Percentiles rank a stretch among this genome's conserved stretches.
These are phyloP conservation scores for Otocyon megalotis DNA, from an alignment of 2,113 vertebrate genomes.

Conservation along the genomic window DNA sequence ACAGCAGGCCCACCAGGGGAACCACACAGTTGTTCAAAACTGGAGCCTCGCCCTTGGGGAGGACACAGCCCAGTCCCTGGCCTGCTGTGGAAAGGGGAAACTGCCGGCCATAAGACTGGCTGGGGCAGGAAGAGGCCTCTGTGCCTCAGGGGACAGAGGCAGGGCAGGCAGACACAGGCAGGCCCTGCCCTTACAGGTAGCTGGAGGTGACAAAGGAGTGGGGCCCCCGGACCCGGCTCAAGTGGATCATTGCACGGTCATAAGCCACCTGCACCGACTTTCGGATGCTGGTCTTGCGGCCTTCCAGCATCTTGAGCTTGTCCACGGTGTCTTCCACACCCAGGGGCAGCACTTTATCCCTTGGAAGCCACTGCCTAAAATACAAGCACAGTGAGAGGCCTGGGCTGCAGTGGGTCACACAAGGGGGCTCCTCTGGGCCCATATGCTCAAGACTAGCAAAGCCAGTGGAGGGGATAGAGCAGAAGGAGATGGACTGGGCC, in stretches of 20 bases:
- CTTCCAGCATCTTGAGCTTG: constrained; percentile 98
- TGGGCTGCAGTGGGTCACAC: not conserved
- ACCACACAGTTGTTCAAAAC: constrained; percentile 57
- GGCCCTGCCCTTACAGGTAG: constrained; percentile 89
- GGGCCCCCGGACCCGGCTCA: constrained; percentile 94
- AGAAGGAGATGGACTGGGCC: not conserved
- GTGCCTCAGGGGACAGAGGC: not conserved
- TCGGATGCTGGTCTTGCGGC: constrained; percentile 97
- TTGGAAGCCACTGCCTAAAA: constrained; percentile 97
- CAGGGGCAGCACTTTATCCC: constrained; percentile 94
- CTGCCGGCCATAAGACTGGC: not conserved
- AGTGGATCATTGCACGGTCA: constrained; percentile 96
- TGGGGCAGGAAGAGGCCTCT: not conserved
- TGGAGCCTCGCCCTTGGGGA: not conserved
- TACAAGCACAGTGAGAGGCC: not conserved
- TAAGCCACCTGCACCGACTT: constrained; percentile 99
- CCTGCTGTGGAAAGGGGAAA: constrained; percentile 52
- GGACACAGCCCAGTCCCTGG: constrained; percentile 52
- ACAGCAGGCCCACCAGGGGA: constrained; percentile 60
- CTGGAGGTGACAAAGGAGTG: constrained; percentile 92
- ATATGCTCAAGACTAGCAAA: not conserved
- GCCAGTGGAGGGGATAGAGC: not conserved
- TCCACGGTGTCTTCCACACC: constrained; percentile 96
- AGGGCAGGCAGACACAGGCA: constrained; percentile 55
- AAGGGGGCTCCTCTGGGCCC: not conserved